Evolutionary conservation across 1,140 invertebrate species (phyloP), one percentile per base, ranked within the genome.

Genomic region (Camponotus vicinus): DNA sequence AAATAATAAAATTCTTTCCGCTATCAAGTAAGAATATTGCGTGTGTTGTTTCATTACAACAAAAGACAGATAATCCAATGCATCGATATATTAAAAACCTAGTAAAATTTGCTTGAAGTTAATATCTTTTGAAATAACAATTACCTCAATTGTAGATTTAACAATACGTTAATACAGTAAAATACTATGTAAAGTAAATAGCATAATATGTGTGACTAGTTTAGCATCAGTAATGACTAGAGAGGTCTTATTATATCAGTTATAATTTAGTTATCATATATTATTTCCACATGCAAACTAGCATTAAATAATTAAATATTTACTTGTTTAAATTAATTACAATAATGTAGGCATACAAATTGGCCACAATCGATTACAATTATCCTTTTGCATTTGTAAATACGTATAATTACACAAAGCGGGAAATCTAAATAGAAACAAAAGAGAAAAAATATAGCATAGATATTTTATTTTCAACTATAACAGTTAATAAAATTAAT

Each of bases 11-110:
- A 11, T 78, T n/a, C 3, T 64, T 21, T 66, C 32, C 11, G 42
- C 15, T 59, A 78, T 78, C 64, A 64, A 78, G 64, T 64, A 45
- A 78, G 76, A 78, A 78, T 78, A 66, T 78, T 78, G 18, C 27
- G 61, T 49, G 59, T 40, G 18, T 49, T 66, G 61, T 18, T 78
- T 15, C 0, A 15, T 37, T 78, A 21, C 49, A 37, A 2, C 2
- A 66, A 32, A 66, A 49, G 49, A 34, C 15, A 76, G 59, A 64
- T 77, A 66, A 42, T 18, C 3, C 18, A 27, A 2, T 77, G 32
- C 21, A 34, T 45, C 59, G 13, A 21, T 59, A 40, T 55, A 42
- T 64, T 45, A 32, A 27, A 6, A 27, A 77, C 9, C 11, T n/a
- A 45, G 4, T 52, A 49, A 34, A 49, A 5, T 45, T n/a, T n/a